These are phyloP conservation scores for Smutsia temminckii DNA, from an alignment of 2,797 vertebrate species.

Conservation along the genomic window DNA sequence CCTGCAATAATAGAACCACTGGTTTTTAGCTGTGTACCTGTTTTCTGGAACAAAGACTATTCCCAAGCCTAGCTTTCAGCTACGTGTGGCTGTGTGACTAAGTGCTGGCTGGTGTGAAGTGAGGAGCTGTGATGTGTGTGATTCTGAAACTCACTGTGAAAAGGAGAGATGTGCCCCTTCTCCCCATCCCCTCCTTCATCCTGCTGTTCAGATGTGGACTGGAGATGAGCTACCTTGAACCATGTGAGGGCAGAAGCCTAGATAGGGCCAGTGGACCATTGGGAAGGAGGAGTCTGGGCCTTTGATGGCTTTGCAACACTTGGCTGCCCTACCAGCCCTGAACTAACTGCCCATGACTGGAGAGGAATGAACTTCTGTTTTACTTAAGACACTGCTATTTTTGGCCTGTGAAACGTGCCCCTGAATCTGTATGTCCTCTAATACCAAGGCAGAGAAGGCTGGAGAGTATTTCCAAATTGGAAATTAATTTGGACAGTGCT, in stretches of 20 bases:
- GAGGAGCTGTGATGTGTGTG: not conserved
- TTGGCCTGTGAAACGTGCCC: not conserved
- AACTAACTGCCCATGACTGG: not conserved
- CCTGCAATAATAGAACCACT: not conserved
- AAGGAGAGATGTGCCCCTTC: not conserved
- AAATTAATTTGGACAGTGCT: slow-evolving; percentile 34
- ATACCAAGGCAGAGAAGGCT: slow-evolving; percentile 35
- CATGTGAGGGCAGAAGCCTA: not conserved
- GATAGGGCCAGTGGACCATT: not conserved
- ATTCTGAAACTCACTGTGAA: not conserved
- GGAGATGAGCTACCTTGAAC: not conserved
- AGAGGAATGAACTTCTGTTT: not conserved
- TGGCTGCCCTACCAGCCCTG: not conserved
- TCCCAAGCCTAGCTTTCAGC: not conserved
- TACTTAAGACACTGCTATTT: not conserved
- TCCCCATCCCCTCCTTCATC: not conserved
- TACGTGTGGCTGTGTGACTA: not conserved
- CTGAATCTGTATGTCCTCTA: not conserved
- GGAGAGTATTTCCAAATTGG: not conserved
- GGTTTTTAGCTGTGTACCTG: not conserved
- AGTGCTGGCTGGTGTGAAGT: not conserved
- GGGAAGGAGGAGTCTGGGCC: not conserved
- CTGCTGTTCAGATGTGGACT: not conserved
- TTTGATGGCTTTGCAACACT: not conserved
- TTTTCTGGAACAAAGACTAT: not conserved